Percentiles rank a stretch among this genome's conserved stretches.
phyloP scores from a whole-genome alignment of 2,888 invertebrate genomes.

The Pollenia labialis region DNA sequence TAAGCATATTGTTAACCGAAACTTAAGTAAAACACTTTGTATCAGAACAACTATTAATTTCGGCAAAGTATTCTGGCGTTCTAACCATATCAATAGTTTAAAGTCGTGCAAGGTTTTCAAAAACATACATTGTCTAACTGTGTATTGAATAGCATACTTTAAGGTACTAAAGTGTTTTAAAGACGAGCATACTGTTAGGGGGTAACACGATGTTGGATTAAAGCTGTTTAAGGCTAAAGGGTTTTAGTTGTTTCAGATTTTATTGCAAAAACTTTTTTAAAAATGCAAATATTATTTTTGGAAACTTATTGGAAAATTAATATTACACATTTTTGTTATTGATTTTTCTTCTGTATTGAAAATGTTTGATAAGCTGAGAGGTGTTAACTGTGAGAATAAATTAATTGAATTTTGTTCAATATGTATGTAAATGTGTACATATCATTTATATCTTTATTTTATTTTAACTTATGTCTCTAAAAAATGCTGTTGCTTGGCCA shows the following conservation, averaged over 20 bases:
- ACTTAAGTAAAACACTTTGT: background rate
- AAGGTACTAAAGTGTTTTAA: background rate
- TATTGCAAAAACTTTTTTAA: too few species aligned
- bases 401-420: too few species aligned
- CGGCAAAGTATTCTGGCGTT: constrained; percentile 7
- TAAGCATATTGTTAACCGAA: too few species aligned
- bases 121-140: background rate
- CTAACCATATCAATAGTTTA: background rate
- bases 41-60: constrained; percentile 1
- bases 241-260: background rate
- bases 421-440: background rate
- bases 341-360: too few species aligned
- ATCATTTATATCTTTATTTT: background rate
- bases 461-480: background rate
- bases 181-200: background rate
- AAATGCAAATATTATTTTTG: too few species aligned
- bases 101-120: background rate
- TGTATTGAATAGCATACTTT: constrained; percentile 10
- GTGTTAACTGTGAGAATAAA: too few species aligned
- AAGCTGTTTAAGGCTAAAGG: background rate
- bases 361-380: too few species aligned
- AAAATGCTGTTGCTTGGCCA: background rate
- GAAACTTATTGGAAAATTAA: too few species aligned
- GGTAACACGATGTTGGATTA: background rate
- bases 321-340: too few species aligned